These are phyloP conservation scores for Myotis yumanensis DNA, from an alignment of 2,113 vertebrate species.

Conservation along the genomic window DNA sequence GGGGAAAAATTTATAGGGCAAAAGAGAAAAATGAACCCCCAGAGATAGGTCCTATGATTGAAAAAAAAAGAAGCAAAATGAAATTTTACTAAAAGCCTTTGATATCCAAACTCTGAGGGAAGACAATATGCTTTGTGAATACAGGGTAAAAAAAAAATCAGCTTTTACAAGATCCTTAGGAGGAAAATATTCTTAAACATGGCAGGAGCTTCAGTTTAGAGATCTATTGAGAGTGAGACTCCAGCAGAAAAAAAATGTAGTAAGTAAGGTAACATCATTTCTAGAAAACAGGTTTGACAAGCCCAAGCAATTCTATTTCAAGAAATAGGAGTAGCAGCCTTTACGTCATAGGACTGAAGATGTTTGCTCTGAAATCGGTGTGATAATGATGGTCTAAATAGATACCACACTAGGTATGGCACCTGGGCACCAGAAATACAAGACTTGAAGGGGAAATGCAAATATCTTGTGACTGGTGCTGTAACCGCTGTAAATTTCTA, in stretches of 20 bases:
- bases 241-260: background rate
- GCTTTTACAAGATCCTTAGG: background rate
- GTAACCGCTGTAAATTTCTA: background rate
- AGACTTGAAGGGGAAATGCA: background rate
- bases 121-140: background rate
- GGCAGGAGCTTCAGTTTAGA: background rate
- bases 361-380: background rate
- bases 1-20: background rate
- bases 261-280: background rate
- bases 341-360: background rate
- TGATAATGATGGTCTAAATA: background rate
- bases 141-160: background rate
- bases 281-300: background rate
- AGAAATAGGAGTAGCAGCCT: background rate
- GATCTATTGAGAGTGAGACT: background rate
- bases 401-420: background rate
- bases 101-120: background rate
- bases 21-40: background rate
- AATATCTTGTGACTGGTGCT: background rate
- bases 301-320: background rate
- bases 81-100: background rate
- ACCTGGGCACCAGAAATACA: background rate
- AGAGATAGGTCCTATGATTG: background rate
- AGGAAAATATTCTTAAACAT: background rate
- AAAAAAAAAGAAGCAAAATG: background rate